These are phyloP conservation scores for Lethocerus indicus DNA, from an alignment of 1,140 invertebrate genomes.

Conservation along the genomic window DNA sequence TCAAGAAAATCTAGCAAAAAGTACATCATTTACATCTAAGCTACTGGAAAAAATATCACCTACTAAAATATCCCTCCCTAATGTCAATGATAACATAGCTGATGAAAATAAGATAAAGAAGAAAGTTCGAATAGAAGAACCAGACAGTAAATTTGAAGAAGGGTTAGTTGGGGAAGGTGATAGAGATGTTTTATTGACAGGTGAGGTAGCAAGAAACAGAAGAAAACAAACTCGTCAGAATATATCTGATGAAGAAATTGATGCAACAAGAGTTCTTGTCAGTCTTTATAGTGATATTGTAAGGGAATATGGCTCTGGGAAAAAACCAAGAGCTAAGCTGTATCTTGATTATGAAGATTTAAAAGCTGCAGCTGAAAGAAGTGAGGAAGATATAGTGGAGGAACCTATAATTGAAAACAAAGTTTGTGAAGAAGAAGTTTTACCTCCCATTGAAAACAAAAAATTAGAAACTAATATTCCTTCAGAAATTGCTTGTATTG, in stretches of 20 bases:
- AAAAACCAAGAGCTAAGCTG: conserved; percentile 31
- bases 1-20: too few species aligned
- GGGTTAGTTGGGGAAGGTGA: conserved; percentile 5
- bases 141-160: conserved; percentile 10
- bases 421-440: too few species aligned
- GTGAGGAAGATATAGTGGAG: conserved; percentile 6
- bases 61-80: too few species aligned
- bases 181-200: conserved; percentile 12
- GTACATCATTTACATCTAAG: too few species aligned
- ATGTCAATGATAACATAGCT: too few species aligned
- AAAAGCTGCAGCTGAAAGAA: conserved; percentile 33
- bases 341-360: conserved; percentile 43
- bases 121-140: conserved; percentile 18
- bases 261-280: conserved; percentile 40
- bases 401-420: too few species aligned
- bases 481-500: background rate
- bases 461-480: too few species aligned
- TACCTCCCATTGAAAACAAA: too few species aligned
- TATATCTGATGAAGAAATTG: background rate
- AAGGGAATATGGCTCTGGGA: conserved; percentile 38
- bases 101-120: too few species aligned
- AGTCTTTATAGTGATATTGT: conserved; percentile 69
- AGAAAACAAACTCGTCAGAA: background rate
- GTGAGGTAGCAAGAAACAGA: conserved; percentile 15
- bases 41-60: too few species aligned